Evolutionary conservation across 1,140 invertebrate genomes (phyloP).

Genomic region (Zaprionus gabonicus): DNA sequence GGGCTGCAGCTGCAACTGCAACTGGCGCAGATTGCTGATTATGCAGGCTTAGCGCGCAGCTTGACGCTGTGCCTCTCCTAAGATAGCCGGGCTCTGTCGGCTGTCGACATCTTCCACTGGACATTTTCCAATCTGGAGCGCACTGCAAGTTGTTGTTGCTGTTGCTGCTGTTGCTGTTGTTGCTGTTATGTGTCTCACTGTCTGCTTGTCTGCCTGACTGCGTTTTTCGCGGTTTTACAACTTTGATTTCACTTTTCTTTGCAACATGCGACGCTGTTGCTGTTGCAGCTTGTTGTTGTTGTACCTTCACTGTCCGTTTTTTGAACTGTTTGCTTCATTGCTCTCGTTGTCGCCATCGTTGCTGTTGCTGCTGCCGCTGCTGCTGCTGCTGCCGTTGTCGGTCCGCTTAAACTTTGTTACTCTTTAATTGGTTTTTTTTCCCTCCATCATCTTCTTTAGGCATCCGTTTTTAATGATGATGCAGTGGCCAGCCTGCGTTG

Average conservation of each 20-base stretch:
- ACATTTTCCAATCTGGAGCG: constrained; percentile 80
- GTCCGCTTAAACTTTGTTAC: constrained; percentile 74
- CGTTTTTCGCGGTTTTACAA: constrained; percentile 83
- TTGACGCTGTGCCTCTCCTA: constrained; percentile 17
- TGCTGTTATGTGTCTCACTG: constrained; percentile 57
- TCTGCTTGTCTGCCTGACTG: constrained; percentile 75
- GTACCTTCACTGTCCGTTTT: constrained; percentile 80
- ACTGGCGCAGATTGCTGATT: constrained; percentile 16
- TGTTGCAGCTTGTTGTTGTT: constrained; percentile 32
- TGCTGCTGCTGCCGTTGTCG: constrained; percentile 38
- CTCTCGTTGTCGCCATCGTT: constrained; percentile 63
- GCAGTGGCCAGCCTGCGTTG: constrained; percentile 48
- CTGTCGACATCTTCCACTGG: constrained; percentile 79
- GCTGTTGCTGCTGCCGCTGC: constrained; percentile 51
- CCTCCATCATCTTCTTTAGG: constrained; percentile 61
- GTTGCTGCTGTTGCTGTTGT: constrained; percentile 25
- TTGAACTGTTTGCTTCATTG: constrained; percentile 81
- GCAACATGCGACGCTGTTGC: constrained; percentile 71
- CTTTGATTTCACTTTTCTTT: constrained; percentile 83
- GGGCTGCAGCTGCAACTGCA: constrained; percentile 27
- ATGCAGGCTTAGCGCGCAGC: constrained; percentile 8
- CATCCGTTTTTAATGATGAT: constrained; percentile 67
- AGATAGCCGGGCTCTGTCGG: constrained; percentile 31
- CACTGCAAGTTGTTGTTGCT: constrained; percentile 6
- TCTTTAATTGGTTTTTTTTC: constrained; percentile 80